Percentiles rank a stretch among this genome's conserved stretches.
These are phyloP conservation scores for Sciaenops ocellatus DNA, from an alignment of 2,797 vertebrate genomes.

Conservation along the genomic window DNA sequence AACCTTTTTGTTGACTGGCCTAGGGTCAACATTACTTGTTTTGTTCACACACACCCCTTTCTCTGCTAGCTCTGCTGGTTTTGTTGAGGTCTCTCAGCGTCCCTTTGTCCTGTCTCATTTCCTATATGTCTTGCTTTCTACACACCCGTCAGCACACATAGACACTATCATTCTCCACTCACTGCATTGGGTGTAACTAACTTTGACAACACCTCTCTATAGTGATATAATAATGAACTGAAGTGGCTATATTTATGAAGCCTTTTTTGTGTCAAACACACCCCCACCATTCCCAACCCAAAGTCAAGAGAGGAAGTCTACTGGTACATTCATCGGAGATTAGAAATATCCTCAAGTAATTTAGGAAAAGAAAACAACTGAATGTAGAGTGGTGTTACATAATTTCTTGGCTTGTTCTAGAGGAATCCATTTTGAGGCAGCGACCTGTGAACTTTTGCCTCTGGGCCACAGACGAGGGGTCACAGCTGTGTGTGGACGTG, in stretches of 20 bases:
- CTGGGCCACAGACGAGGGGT: conserved; percentile 33
- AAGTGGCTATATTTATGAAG: conserved; percentile 31
- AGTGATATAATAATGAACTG: conserved; percentile 40
- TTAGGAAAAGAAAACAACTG: conserved; percentile 53
- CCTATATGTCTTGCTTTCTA: not conserved
- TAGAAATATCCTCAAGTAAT: conserved; percentile 54
- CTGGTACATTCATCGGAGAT: conserved; percentile 28
- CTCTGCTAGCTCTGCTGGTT: not conserved
- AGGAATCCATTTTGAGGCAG: conserved; percentile 53
- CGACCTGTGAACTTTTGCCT: conserved; percentile 64
- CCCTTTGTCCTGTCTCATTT: conserved; percentile 28
- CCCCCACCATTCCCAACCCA: not conserved
- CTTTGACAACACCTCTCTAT: conserved; percentile 25
- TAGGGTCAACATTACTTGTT: conserved; percentile 28
- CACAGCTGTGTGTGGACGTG: conserved; percentile 63
- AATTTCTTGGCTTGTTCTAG: conserved; percentile 57
- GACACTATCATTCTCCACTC: conserved; percentile 15
- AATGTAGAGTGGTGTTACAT: conserved; percentile 43
- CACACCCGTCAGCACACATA: not conserved
- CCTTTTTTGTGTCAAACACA: conserved; percentile 32
- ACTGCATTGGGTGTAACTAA: not conserved
- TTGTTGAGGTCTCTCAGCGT: not conserved
- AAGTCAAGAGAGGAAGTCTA: conserved; percentile 50
- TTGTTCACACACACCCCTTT: conserved; percentile 11
- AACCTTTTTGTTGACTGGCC: conserved; percentile 18